Conservation (phyloP, 2,888 invertebrate genomes). For the Nephrotoma appendiculata region DNA sequence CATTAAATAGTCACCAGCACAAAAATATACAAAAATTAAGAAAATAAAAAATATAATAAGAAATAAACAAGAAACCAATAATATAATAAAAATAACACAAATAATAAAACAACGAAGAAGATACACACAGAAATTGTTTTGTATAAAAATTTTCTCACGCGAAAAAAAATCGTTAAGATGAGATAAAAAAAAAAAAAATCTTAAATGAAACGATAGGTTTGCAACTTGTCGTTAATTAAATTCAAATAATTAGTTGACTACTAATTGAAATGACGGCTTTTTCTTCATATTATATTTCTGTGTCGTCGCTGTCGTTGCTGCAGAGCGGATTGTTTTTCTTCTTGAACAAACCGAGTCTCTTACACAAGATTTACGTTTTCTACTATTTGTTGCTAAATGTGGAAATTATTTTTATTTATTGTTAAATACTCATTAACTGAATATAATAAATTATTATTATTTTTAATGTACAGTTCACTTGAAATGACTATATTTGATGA, state of each 20-base stretch:
- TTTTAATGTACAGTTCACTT: background rate
- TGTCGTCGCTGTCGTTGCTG: background rate
- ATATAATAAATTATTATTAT: background rate
- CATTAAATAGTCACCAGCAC: background rate
- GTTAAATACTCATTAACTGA: background rate
- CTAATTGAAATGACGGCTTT: background rate
- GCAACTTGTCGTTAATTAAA: background rate
- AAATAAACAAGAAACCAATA: background rate
- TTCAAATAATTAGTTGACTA: background rate
- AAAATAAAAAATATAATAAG: background rate
- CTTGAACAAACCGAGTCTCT: background rate
- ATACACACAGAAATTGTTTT: background rate
- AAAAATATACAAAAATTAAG: background rate
- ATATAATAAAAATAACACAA: background rate
- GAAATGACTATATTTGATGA: background rate
- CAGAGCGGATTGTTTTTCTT: background rate
- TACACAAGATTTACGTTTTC: background rate
- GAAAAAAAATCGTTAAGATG: background rate
- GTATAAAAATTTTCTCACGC: background rate
- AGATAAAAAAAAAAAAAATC: background rate
- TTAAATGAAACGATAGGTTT: background rate
- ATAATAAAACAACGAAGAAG: background rate
- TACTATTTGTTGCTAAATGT: background rate
- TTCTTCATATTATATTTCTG: background rate
- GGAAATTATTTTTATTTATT: background rate